Percentiles rank a stretch among this genome's conserved stretches.
Evolutionary conservation across 2,797 vertebrate species (phyloP).

Genomic region (Enteromius viviparus): DNA sequence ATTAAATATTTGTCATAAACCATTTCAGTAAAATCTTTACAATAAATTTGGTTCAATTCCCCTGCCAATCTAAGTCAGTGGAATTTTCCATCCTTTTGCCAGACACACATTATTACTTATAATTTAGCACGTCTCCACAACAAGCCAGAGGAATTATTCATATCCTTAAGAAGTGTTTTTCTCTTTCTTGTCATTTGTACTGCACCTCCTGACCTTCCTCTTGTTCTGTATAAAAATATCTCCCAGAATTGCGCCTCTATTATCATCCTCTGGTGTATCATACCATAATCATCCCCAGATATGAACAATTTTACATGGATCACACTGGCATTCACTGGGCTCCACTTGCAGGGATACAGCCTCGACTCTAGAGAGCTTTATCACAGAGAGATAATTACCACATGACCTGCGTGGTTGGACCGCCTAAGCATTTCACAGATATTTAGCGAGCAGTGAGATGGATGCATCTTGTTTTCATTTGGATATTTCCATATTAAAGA

Average conservation of each 20-base stretch:
- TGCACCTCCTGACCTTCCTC: conserved; percentile 30
- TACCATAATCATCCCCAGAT: conserved; percentile 53
- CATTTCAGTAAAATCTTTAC: not conserved
- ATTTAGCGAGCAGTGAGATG: conserved; percentile 23
- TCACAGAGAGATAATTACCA: conserved; percentile 27
- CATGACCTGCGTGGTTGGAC: conserved; percentile 17
- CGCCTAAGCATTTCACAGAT: conserved; percentile 32
- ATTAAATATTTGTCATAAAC: not conserved
- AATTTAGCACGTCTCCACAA: not conserved
- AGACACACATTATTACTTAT: not conserved
- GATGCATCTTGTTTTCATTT: conserved; percentile 48
- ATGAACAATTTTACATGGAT: conserved; percentile 52
- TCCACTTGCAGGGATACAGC: conserved; percentile 20
- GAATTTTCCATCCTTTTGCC: not conserved
- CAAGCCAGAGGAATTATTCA: conserved; percentile 6
- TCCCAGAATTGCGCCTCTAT: conserved; percentile 17
- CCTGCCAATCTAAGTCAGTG: not conserved
- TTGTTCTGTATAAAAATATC: conserved; percentile 39
- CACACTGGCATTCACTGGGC: conserved; percentile 26
- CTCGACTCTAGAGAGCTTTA: conserved; percentile 36
- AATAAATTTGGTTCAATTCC: not conserved
- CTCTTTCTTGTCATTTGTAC: not conserved
- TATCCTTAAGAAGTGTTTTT: not conserved
- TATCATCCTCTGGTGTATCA: conserved; percentile 23
- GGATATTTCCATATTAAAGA: conserved; percentile 41